Evolutionary conservation across 2,797 vertebrate genomes (phyloP), one percentile per base, ranked within the genome.

Genomic region (Anguilla obscura): DNA sequence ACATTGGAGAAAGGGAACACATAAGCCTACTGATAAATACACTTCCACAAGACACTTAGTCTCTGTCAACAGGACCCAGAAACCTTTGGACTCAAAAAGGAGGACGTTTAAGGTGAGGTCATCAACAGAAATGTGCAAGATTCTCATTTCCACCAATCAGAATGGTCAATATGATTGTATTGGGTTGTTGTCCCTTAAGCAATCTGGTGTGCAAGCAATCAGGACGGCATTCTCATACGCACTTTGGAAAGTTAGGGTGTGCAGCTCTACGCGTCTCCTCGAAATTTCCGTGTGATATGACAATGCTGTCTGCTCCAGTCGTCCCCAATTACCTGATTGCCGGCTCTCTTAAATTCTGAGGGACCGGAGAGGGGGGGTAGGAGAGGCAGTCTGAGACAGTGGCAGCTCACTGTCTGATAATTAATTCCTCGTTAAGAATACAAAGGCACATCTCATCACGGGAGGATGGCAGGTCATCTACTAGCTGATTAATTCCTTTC

Each of bases 351-450:
- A 45, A 8, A 50, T 21, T n/a, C 16, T 24, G 21, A 82, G 79
- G 21, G 40, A 48, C n/a, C 18, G 74, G 36, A 36, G 18, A 1
- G 36, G 74, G 16, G 54, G 74, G 74, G 40, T 45, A 79, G 33
- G 40, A 50, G 40, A 82, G 40, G 79, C 40, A 10, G 40, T 10
- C 40, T 50, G 45, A 48, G 21, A 82, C 79, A 14, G 79, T n/a
- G 79, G 45, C 45, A 12, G 79, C 79, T 82, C 79, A 12, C 9
- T n/a, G 40, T 48, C 79, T 24, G 79, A 48, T 82, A 82, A 82
- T 82, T 50, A 82, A 82, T 50, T 50, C 79, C 79, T 82, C 24
- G 79, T 82, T 82, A 50, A n/a, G 40, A 7, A 24, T 82, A 82
- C 79, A 50, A 40, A 79, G 74, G 36, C 74, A 79, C 74, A 45